These are phyloP conservation scores for Thunnus maccoyii DNA, from an alignment of 2,113 vertebrate genomes.

Conservation along the genomic window DNA sequence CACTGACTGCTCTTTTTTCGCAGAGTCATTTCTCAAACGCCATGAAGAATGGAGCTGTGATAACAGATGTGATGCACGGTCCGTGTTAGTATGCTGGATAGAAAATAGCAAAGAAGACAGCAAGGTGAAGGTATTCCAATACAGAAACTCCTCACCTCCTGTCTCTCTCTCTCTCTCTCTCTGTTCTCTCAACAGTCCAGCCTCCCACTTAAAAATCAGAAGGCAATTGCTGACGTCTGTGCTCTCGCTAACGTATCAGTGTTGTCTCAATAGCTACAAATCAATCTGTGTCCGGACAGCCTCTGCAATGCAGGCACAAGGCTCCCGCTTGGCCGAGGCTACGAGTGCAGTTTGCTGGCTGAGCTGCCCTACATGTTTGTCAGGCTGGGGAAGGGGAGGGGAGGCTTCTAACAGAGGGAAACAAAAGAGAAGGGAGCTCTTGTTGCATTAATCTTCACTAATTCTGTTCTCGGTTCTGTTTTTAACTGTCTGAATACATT, in stretches of 20 bases:
- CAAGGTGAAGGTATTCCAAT: slow-evolving; percentile 41
- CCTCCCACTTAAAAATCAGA: slow-evolving; percentile 55
- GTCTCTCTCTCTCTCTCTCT: slow-evolving; percentile 22
- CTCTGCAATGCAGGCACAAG: slow-evolving; percentile 84
- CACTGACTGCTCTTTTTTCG: background rate
- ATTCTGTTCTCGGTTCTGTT: slow-evolving; percentile 13
- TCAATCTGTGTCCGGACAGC: slow-evolving; percentile 81
- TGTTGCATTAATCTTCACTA: slow-evolving; percentile 43
- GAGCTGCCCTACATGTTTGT: slow-evolving; percentile 42
- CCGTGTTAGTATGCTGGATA: slow-evolving; percentile 24
- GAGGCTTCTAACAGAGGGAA: slow-evolving; percentile 2
- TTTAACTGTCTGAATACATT: background rate
- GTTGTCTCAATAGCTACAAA: slow-evolving; percentile 82
- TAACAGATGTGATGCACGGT: slow-evolving; percentile 35
- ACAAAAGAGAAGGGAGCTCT: slow-evolving; percentile 1
- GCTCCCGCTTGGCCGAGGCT: slow-evolving; percentile 46
- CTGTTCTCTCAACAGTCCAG: slow-evolving; percentile 26
- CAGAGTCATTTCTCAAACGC: slow-evolving; percentile 67
- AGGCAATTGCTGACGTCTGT: slow-evolving; percentile 72
- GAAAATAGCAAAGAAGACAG: slow-evolving; percentile 32
- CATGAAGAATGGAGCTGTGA: slow-evolving; percentile 35
- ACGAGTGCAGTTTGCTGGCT: slow-evolving; percentile 24
- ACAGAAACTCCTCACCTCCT: slow-evolving; percentile 32
- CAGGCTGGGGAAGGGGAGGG: slow-evolving; percentile 10
- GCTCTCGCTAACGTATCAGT: slow-evolving; percentile 64